Base-by-base conservation (phyloP, 92 coral and sea anemone genomes). In the Epizoanthus rinbou region DNA sequence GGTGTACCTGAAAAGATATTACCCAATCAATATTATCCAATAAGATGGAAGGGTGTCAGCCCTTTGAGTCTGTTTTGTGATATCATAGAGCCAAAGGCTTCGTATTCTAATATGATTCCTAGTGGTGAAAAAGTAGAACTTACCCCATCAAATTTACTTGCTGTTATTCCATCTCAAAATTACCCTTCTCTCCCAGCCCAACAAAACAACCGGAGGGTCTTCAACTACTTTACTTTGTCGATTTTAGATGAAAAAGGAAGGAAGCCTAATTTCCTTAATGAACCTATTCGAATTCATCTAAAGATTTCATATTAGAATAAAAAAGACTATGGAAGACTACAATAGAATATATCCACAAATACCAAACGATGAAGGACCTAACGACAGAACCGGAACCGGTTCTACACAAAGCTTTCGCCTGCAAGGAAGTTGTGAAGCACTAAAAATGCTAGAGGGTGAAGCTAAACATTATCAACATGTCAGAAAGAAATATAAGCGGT, bases 401-500 rank as follows among this genome's bases (percentile, higher is more conserved):
- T 1, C 16, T 1, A 8, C 69, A 64, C 33, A 64, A 37, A 37
- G 33, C 25, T 64, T 64, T 64, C 70, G 70, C 0, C 19, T 64
- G 35, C 70, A 64, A 64, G 0, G 70, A 64, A 64, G 70, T 64
- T 64, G 70, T 64, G 70, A 64, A 21, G 70, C 70, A 23, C 11
- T 64, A 23, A 64, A 64, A 64, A 64, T 64, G 70, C 2, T 64
- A 64, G 70, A 64, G 70, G 37, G 70, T 64, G 70, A 64, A 64
- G 70, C 70, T 64, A 64, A 64, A 64, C 70, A 64, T 70, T 70
- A 70, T 41, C 0, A 41, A 7, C 1, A 5, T 54, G 81, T 75
- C 11, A 54, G 67, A 35, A 80, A 80, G 37, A 80, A 80, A 19
- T 80, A 80, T 65, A 80, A 80, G 84, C 84, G 84, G 39, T 33